Base-by-base conservation (phyloP, 2,888 invertebrate genomes). In the Oscheius sp. region DNA sequence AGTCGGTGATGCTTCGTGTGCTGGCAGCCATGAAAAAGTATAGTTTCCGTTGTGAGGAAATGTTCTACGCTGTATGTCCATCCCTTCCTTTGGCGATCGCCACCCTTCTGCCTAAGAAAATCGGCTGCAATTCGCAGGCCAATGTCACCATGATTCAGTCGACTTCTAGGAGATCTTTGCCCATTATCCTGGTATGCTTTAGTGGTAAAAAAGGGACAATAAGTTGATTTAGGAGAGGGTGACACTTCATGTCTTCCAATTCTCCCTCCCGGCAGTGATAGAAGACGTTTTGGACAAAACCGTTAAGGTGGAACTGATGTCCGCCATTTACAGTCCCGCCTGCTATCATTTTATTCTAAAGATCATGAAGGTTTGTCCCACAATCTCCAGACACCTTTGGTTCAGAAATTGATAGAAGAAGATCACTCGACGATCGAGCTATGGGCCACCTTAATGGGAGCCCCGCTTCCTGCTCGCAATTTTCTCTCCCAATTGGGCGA, bases 31-130 rank as follows among this genome's bases (percentile, higher is more conserved):
- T 55, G 12, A 21, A 23, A 23, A 55, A 23, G 55, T 5, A 23
- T 13, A 55, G 21, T 25, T 55, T 55, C 23, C 23, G 25, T 23
- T 55, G 55, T 23, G 55, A 55, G 12, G 55, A 55, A 23, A 25
- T 55, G 18, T 55, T 55, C 55, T 55, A 55, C 55, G 23, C 55
- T 6, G 13, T 55, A 3, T 55, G 55, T 23, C 55, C 55, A 6
- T 23, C 23, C 5, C 25, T 55, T 25, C 55, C 55, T 7, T 13
- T 55, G 55, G 55, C 25, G 2, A 55, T 55, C 21, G 21, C 16
- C 25, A 13, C 25, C 23, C 55, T 55, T 13, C 55, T 3, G 16
- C 55, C 55, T 5, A 25, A 5, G 12, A 55, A 13, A 13, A 23
- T 55, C 25, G 18, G 21, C 12, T 21, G 18, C 25, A 18, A 21